These are phyloP conservation scores for Aphelocoma californica DNA, from an alignment of 2,797 vertebrate genomes.

Conservation along the genomic window DNA sequence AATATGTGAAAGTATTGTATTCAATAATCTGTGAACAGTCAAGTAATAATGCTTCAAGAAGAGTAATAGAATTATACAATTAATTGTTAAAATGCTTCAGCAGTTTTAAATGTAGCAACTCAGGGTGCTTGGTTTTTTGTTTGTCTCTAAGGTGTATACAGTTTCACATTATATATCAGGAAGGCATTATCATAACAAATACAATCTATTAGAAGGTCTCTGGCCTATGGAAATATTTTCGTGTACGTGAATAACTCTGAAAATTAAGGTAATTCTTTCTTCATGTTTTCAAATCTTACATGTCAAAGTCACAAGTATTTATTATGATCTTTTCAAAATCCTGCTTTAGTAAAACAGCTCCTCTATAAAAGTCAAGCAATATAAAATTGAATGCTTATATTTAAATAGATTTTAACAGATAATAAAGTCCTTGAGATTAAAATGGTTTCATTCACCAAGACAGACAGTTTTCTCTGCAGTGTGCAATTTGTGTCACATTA, in stretches of 20 bases:
- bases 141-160: background rate
- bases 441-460: constrained; percentile 72
- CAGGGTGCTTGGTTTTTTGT: background rate
- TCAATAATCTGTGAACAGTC: background rate
- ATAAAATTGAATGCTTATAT: constrained; percentile 71
- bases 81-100: background rate
- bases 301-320: constrained; percentile 67
- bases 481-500: constrained; percentile 75
- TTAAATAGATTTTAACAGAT: constrained; percentile 77
- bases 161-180: background rate
- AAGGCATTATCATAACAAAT: background rate
- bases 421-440: constrained; percentile 75
- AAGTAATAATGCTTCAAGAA: background rate
- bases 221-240: constrained; percentile 26
- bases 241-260: constrained; percentile 1
- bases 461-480: constrained; percentile 64
- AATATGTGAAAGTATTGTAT: background rate
- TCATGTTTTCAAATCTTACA: constrained; percentile 38
- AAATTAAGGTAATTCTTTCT: constrained; percentile 43
- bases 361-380: constrained; percentile 69
- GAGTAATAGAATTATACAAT: background rate
- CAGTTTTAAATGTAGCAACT: background rate
- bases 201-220: background rate
- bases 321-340: constrained; percentile 69
- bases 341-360: constrained; percentile 63